Evolutionary conservation across 2,888 invertebrate species (phyloP).

Genomic region (Drosophila mimetica): DNA sequence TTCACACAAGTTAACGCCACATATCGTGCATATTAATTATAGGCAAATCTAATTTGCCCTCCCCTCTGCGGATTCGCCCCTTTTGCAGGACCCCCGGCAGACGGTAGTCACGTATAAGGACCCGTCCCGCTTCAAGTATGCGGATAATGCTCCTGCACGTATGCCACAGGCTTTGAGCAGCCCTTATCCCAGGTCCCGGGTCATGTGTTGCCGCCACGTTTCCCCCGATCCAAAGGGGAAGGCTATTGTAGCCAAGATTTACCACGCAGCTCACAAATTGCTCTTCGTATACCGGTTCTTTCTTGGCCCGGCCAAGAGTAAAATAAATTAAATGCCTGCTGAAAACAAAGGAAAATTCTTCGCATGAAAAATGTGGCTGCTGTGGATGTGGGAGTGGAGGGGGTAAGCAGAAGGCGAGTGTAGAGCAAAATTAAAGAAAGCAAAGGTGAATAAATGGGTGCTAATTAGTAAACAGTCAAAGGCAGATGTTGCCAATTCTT

Average conservation of each 20-base stretch:
- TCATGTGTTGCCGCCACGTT: conserved; percentile 39
- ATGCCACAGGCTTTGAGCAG: conserved; percentile 45
- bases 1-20: conserved; percentile 79
- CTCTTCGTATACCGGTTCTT: conserved; percentile 43
- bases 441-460: conserved; percentile 63
- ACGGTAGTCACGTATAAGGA: conserved; percentile 59
- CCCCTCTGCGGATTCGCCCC: conserved; percentile 23
- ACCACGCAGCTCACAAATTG: conserved; percentile 67
- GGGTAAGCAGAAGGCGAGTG: conserved; percentile 3
- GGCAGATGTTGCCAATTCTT: conserved; percentile 55
- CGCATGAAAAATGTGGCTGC: conserved; percentile 51
- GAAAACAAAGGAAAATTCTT: conserved; percentile 70
- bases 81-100: conserved; percentile 28
- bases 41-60: conserved; percentile 72
- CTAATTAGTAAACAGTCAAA: conserved; percentile 74
- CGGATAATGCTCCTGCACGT: conserved; percentile 65
- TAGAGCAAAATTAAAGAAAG: conserved; percentile 37
- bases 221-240: conserved; percentile 30
- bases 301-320: conserved; percentile 39
- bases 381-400: not conserved
- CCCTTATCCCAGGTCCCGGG: conserved; percentile 20
- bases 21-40: conserved; percentile 80
- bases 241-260: conserved; percentile 69
- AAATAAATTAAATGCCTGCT: conserved; percentile 75
- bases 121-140: conserved; percentile 22